phyloP scores from a whole-genome alignment of 2,797 vertebrate genomes.

The Malurus leucopterus region DNA sequence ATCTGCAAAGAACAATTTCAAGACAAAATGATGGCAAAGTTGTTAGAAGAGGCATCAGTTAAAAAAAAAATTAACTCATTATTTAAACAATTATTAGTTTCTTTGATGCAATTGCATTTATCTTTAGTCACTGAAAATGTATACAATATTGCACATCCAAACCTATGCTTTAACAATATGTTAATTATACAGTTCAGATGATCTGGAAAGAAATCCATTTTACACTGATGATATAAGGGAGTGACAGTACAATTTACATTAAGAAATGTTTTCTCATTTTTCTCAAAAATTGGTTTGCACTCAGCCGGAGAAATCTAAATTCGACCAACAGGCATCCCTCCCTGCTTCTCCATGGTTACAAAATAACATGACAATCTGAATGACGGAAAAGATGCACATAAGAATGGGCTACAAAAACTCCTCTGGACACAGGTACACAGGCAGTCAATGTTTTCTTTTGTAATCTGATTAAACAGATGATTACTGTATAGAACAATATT shows the following conservation, averaged over 20 bases:
- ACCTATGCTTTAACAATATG: conserved; percentile 30
- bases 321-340: conserved; percentile 42
- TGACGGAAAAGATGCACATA: conserved; percentile 17
- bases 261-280: conserved; percentile 62
- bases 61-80: neutral
- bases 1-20: neutral
- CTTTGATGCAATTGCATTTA: neutral
- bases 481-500: neutral
- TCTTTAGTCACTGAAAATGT: neutral
- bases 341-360: conserved; percentile 59
- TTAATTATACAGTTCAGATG: conserved; percentile 52
- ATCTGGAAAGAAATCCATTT: conserved; percentile 61
- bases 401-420: conserved; percentile 37
- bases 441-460: neutral
- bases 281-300: conserved; percentile 64
- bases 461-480: neutral
- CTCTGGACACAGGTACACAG: conserved; percentile 19
- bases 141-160: neutral
- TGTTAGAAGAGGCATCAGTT: neutral
- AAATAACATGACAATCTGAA: conserved; percentile 53
- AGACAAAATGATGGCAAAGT: neutral
- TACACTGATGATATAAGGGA: conserved; percentile 49
- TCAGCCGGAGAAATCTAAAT: conserved; percentile 61
- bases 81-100: neutral
- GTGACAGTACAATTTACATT: conserved; percentile 65